Evolutionary conservation across 2,797 vertebrate species (phyloP).

Genomic region (Myiotriccus ornatus): DNA sequence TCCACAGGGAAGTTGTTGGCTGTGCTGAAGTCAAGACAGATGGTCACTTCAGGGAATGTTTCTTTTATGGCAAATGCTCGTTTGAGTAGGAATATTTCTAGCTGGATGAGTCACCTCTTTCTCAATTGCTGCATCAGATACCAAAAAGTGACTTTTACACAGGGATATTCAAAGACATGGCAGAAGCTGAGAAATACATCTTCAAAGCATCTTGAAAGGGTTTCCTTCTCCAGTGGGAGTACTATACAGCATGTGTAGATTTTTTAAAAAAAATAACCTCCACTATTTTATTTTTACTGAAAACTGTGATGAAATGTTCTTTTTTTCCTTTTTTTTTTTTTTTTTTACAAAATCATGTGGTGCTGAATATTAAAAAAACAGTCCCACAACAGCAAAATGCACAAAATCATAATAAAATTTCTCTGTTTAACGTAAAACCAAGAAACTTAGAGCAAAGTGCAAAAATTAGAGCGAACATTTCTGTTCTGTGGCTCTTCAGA

Average conservation of each 20-base stretch:
- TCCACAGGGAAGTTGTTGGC: background rate
- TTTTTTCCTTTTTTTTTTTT: background rate
- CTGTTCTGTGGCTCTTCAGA: slow-evolving; percentile 49
- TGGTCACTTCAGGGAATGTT: slow-evolving; percentile 22
- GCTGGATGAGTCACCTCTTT: slow-evolving; percentile 35
- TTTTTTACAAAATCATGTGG: background rate
- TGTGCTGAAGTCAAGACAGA: slow-evolving; percentile 13
- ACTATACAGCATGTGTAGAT: background rate
- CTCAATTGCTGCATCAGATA: background rate
- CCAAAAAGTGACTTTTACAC: background rate
- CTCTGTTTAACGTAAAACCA: slow-evolving; percentile 20
- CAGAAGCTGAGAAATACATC: background rate
- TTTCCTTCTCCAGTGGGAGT: background rate
- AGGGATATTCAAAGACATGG: background rate
- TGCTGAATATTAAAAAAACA: slow-evolving; percentile 9
- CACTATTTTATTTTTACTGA: background rate
- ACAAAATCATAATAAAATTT: slow-evolving; percentile 9
- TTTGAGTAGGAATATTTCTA: slow-evolving; percentile 30
- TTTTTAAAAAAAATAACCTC: background rate
- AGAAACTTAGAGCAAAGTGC: slow-evolving; percentile 67
- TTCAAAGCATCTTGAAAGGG: background rate
- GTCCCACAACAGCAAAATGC: slow-evolving; percentile 4
- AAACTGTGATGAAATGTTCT: background rate
- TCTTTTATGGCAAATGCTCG: background rate
- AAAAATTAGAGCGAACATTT: slow-evolving; percentile 72